Base-by-base conservation (phyloP, 2,888 invertebrate genomes). In the Drosophila neutralis region DNA sequence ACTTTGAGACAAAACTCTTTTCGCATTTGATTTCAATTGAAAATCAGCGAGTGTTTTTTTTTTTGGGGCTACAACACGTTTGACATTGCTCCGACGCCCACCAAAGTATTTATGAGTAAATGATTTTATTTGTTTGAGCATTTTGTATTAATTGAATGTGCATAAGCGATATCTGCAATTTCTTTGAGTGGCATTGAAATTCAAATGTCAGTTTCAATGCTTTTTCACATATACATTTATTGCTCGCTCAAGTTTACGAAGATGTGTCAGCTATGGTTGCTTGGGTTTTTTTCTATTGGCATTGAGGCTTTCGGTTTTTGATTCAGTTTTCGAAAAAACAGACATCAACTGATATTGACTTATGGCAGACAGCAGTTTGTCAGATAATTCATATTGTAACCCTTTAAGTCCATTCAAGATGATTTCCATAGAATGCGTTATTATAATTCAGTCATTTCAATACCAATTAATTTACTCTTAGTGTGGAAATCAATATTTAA, bases 71-170 rank as follows among this genome's bases (percentile, higher is more conserved):
- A 49, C 45, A 45, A 71, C 49, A 65, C 69, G 48, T 74, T 87
- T 88, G 90, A 73, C 86, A 83, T 90, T 90, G 83, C 73, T 73
- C 54, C 63, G 82, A 87, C 89, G 82, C 89, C 90, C 90, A 88
- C 90, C 69, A 51, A 51, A 51, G 45, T 45, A 40, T 38, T 38
- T 51, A 10, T 21, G 40, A 42, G 24, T 49, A 35, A 57, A 51
- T 57, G 42, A 56, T 48, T 27, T 57, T 35, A 54, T 64, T 56
- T 33, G 53, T 21, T 27, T 40, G 31, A 66, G 62, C 36, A 53
- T 42, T 24, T 60, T 33, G 62, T 63, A 51, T 63, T 52, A 36
- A 61, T 58, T 69, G 57, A 51, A 29, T 53, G 54, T 48, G 31
- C 53, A 64, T 62, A 69, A 64, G 49, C 58, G 60, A 62, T 73